These are phyloP conservation scores for Rallus limicola DNA, from an alignment of 2,113 vertebrate species.

Conservation along the genomic window DNA sequence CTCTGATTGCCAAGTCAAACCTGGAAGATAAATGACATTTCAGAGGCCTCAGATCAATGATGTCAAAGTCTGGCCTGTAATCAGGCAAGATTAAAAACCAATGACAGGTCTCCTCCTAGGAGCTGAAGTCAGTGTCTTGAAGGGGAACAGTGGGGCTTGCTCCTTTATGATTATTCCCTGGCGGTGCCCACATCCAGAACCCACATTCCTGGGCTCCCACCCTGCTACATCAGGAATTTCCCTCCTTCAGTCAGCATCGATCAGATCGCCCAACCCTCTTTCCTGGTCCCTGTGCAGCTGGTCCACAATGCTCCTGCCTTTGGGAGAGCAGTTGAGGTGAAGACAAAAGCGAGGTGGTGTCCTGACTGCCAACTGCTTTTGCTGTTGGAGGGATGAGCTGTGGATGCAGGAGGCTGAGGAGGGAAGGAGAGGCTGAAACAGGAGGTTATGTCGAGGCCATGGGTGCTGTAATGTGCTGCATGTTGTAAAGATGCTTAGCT, in stretches of 20 bases:
- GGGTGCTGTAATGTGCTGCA: accelerated
- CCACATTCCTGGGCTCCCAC: not conserved
- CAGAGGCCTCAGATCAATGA: conserved; percentile 43
- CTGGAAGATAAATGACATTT: conserved; percentile 47
- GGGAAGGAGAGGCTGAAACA: not conserved
- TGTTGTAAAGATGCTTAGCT: not conserved
- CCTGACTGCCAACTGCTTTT: not conserved
- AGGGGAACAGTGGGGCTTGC: not conserved
- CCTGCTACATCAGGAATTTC: not conserved
- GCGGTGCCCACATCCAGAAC: not conserved
- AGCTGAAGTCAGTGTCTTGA: not conserved
- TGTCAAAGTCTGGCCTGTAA: conserved; percentile 44
- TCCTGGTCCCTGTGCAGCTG: not conserved
- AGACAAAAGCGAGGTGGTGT: not conserved
- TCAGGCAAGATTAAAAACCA: conserved; percentile 53
- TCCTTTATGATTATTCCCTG: not conserved
- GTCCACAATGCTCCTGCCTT: not conserved
- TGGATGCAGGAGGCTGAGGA: not conserved
- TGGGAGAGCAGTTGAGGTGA: not conserved
- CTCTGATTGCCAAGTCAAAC: not conserved
- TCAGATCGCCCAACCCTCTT: not conserved
- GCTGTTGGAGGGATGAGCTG: not conserved
- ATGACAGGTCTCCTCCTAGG: conserved; percentile 5
- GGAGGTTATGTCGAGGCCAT: accelerated
- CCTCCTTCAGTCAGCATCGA: accelerated